These are phyloP conservation scores for Eupristina koningsbergeri DNA, from an alignment of 1,140 invertebrate species.

Conservation along the genomic window DNA sequence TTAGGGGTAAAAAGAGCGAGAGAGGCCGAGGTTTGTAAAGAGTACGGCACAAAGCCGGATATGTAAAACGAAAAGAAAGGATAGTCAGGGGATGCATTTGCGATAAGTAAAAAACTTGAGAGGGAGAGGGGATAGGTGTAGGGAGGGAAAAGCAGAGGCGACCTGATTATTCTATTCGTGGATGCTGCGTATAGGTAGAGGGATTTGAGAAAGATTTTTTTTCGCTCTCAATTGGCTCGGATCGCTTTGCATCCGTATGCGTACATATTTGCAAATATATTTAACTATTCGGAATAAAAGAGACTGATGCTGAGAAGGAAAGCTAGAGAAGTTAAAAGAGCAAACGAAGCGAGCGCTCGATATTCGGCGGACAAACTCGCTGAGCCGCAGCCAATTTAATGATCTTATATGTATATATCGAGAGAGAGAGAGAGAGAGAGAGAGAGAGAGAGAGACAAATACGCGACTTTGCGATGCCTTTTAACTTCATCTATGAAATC, in stretches of 20 bases:
- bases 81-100: slow-evolving; percentile 25
- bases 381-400: slow-evolving; percentile 69
- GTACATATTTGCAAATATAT: slow-evolving; percentile 72
- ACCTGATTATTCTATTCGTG: slow-evolving; percentile 66
- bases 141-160: slow-evolving; percentile 53
- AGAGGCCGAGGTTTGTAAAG: slow-evolving; percentile 48
- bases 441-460: too few relatives aligned
- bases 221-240: slow-evolving; percentile 37
- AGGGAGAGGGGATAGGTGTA: background rate
- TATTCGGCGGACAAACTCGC: slow-evolving; percentile 58
- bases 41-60: slow-evolving; percentile 27
- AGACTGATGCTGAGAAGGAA: slow-evolving; percentile 47
- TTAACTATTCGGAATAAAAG: slow-evolving; percentile 59
- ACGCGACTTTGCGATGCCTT: background rate
- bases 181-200: background rate
- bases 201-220: slow-evolving; percentile 24
- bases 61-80: slow-evolving; percentile 34
- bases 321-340: slow-evolving; percentile 67
- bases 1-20: slow-evolving; percentile 37
- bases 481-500: background rate
- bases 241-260: slow-evolving; percentile 63
- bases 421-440: too few relatives aligned
- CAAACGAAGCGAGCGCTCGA: slow-evolving; percentile 62
- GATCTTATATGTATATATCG: slow-evolving; percentile 56
- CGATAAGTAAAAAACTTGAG: slow-evolving; percentile 40